phyloP scores from a whole-genome alignment of 2,888 invertebrate genomes.

The Nomada goodeniana region DNA sequence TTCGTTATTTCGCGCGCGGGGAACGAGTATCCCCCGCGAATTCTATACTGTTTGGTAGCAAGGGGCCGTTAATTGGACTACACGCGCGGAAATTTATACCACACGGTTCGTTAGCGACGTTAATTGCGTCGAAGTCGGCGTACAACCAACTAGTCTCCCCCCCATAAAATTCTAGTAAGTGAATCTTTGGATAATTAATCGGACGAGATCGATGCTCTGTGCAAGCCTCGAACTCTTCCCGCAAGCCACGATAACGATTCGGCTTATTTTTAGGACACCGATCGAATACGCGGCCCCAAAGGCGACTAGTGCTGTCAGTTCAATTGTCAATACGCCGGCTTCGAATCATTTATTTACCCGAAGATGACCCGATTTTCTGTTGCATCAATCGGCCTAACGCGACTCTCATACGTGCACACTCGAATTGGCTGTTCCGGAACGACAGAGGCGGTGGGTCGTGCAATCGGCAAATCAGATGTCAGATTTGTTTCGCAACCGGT shows the following conservation, averaged over 20 bases:
- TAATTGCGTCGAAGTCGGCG: constrained; percentile 34
- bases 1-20: constrained; percentile 9
- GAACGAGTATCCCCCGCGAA: constrained; percentile 18
- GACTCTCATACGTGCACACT: too few relatives aligned
- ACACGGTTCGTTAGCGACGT: constrained; percentile 40
- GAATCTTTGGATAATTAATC: constrained; percentile 23
- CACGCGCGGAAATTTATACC: constrained; percentile 41
- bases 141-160: background rate
- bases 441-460: too few relatives aligned
- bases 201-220: background rate
- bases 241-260: background rate
- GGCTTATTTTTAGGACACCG: background rate
- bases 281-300: background rate
- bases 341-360: too few relatives aligned
- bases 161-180: background rate
- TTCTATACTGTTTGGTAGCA: constrained; percentile 14
- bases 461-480: too few relatives aligned
- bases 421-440: too few relatives aligned
- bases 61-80: constrained; percentile 43
- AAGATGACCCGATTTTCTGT: too few relatives aligned
- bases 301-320: background rate
- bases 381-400: too few relatives aligned
- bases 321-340: too few relatives aligned
- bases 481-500: too few relatives aligned
- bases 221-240: background rate